phyloP scores from a whole-genome alignment of 2,888 invertebrate species.

The Ochropleura plecta region DNA sequence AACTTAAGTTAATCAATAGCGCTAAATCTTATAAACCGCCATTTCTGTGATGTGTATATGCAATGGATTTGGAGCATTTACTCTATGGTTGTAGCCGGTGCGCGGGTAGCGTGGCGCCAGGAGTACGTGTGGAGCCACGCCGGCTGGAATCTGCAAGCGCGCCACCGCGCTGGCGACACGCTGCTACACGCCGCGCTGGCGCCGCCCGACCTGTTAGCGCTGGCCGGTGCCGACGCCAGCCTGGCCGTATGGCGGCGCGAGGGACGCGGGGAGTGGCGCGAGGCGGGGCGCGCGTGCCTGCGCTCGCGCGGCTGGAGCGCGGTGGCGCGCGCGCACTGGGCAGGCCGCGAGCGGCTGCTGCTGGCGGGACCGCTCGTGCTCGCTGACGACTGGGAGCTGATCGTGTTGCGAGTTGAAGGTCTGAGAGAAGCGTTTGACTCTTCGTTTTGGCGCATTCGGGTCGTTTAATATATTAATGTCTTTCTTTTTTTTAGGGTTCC shows the following conservation, averaged over 20 bases:
- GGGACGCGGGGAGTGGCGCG: slow-evolving; percentile 56
- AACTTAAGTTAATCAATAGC: no score
- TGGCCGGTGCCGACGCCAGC: slow-evolving; percentile 71
- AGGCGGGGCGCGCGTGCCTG: slow-evolving; percentile 54
- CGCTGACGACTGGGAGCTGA: slow-evolving; percentile 77
- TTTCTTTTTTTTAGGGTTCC: not conserved
- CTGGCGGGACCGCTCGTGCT: slow-evolving; percentile 77
- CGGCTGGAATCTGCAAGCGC: slow-evolving; percentile 64
- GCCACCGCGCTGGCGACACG: slow-evolving; percentile 57
- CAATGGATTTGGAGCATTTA: not conserved
- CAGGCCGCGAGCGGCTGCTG: slow-evolving; percentile 72
- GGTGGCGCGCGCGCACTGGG: slow-evolving; percentile 70
- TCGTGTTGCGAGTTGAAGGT: slow-evolving; percentile 73
- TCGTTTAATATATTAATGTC: not conserved
- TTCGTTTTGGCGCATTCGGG: not conserved
- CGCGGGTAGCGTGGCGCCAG: slow-evolving; percentile 72
- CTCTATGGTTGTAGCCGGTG: not conserved
- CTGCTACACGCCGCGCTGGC: slow-evolving; percentile 67
- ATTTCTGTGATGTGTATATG: not conserved
- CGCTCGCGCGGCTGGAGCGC: slow-evolving; percentile 70
- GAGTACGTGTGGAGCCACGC: slow-evolving; percentile 70
- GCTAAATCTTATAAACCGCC: not conserved
- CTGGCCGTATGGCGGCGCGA: slow-evolving; percentile 59
- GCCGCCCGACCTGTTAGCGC: slow-evolving; percentile 63
- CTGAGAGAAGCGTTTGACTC: not conserved